Evolutionary conservation across 2,888 invertebrate genomes (phyloP), one percentile per base, ranked within the genome.

Genomic region (Sphaerophoria taeniata): DNA sequence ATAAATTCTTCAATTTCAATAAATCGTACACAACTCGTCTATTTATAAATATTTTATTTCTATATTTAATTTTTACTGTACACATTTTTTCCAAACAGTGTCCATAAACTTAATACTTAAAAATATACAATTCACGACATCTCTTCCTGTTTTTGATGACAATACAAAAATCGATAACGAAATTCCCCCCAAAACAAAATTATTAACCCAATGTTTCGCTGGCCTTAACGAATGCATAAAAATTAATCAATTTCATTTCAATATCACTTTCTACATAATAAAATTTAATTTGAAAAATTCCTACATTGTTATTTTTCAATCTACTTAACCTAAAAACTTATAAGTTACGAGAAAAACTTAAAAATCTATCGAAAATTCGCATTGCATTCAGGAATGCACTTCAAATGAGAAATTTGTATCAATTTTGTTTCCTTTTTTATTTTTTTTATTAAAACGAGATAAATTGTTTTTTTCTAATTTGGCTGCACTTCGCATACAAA

Each of bases 401-500:
- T 73, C 12, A 16, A 69, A 34, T 77, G 61, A 72, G 55, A 60
- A 47, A 4, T 16, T 3, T 34, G 11, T 16, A 34, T 72, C 24
- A 24, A 34, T 72, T 31, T 49, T 63, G 9, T 12, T 61, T 73
- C 55, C 45, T 51, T 53, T 49, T 65, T 6, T 33, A 6, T 65
- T 45, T 2, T 6, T 14, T 9, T 58, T 39, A 45, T 36, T 72
- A 53, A 16, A 55, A 70, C 9, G 11, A 43, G 12, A 43, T 39
- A 39, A 39, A 24, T 24, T 39, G 39, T 11, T 43, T 43, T 36
- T 71, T 65, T 70, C 86, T 84, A 89, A 83, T 89, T 91, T 78
- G 91, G 90, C 87, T 92, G 94, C 88, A 97, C 96, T 94, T 98
- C 97, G 91, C 98, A 98, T 73, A 98, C 96, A 92, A 98, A 98